phyloP scores from a whole-genome alignment of 2,113 vertebrate genomes.

The Tauraco erythrolophus region DNA sequence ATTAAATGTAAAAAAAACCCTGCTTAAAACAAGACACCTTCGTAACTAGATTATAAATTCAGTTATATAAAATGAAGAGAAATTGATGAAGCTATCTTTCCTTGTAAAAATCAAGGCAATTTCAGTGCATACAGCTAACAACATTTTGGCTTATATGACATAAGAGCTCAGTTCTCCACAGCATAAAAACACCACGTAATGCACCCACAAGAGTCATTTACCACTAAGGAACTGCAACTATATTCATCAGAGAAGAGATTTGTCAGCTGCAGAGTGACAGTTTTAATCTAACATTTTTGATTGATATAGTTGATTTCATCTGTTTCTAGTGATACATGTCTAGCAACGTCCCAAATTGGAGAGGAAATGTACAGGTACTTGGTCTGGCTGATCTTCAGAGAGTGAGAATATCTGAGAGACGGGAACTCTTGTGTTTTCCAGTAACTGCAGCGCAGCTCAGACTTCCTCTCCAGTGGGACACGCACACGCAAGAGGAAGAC shows the following conservation, averaged over 20 bases:
- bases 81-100: neutral
- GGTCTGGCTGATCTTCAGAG: neutral
- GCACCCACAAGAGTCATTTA: neutral
- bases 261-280: neutral
- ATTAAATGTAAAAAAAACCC: neutral
- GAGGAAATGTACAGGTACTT: neutral
- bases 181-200: neutral
- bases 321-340: neutral
- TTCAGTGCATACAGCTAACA: neutral
- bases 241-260: neutral
- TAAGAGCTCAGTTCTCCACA: neutral
- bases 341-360: neutral
- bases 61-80: neutral
- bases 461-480: constrained; percentile 22
- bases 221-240: neutral
- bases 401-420: neutral
- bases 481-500: neutral
- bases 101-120: neutral
- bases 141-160: neutral
- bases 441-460: neutral
- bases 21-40: neutral
- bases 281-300: neutral
- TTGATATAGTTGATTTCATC: neutral
- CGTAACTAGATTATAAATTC: neutral
- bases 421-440: neutral